Evolutionary conservation across 2,113 vertebrate species (phyloP), one percentile per base, ranked within the genome.

Genomic region (Tupaia tana): DNA sequence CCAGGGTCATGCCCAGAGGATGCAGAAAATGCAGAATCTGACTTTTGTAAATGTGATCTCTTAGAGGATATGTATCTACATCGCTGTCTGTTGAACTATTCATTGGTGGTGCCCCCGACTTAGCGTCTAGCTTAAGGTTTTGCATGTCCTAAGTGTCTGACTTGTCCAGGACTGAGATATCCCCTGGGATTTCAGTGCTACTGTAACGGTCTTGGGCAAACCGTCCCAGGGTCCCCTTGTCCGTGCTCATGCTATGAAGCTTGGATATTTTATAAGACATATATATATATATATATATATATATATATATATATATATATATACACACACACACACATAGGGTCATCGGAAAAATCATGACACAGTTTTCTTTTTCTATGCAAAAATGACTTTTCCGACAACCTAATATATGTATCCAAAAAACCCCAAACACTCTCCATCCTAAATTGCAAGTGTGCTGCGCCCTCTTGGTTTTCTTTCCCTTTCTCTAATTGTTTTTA

Each of bases 1-100:
- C 70, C 74, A 92, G 22, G 59, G 74, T 90, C 87, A 16, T 71
- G 85, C 69, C 85, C 79, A 91, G 89, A 95, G 82, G 71, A 96
- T 89, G 83, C 80, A 89, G 89, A 90, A 86, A 92, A 86, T 19
- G 34, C 20, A 86, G 80, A 82, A 64, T 54, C 12, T 34, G 70
- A 82, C 56, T 94, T 91, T 85, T 94, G 14, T 1, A 25, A 95
- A 82, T 56, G 59, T 67, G 52, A 78, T 96, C 77, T 94, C 81
- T 95, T 66, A n/a, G n/a, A 58, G 11, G 13, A 63, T 83, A n/a
- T 2, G 7, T 11, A 29, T 66, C 1, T 18, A 59, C n/a, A 70
- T 52, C 31, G 20, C 83, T 56, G 34, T 11, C 78, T 67, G 59
- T 74, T 61, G 54, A 94, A 61, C 43, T 29, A 31, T 24, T 96